Evolutionary conservation across 2,888 invertebrate genomes (phyloP).

Genomic region (Drosophila sordidula): DNA sequence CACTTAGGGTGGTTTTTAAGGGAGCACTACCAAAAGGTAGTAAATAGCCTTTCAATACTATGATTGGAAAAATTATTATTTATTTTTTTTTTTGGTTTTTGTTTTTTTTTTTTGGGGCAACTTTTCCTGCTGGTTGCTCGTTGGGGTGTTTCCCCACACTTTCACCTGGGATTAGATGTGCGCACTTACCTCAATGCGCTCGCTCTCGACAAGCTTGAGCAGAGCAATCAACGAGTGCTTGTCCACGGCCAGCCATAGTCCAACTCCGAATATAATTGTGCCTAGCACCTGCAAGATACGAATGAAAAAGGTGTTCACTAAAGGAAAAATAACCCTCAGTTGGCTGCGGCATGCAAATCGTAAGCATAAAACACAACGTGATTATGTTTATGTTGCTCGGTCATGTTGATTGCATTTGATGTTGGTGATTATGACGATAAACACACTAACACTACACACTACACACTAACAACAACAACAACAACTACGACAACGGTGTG

Average conservation of each 20-base stretch:
- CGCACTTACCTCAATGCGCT: slow-evolving; percentile 86
- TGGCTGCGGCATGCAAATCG: slow-evolving; percentile 44
- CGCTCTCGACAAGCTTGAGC: slow-evolving; percentile 87
- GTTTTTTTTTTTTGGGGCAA: neutral
- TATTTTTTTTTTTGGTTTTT: neutral
- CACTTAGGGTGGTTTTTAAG: slow-evolving; percentile 34
- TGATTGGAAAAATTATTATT: slow-evolving; percentile 11
- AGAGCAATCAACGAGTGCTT: slow-evolving; percentile 88
- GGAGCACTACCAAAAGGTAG: neutral
- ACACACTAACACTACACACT: slow-evolving; percentile 13
- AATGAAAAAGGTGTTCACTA: slow-evolving; percentile 10
- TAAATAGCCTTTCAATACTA: slow-evolving; percentile 18
- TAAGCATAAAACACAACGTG: slow-evolving; percentile 36
- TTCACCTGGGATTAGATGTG: slow-evolving; percentile 40
- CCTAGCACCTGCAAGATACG: slow-evolving; percentile 85
- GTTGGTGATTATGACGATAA: slow-evolving; percentile 53
- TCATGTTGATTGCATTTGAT: slow-evolving; percentile 71
- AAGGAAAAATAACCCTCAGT: slow-evolving; percentile 27
- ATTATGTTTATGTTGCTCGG: slow-evolving; percentile 65
- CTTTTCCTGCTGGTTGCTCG: neutral
- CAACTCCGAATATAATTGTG: slow-evolving; percentile 88
- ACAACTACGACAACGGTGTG: slow-evolving; percentile 11
- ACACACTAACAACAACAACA: slow-evolving; percentile 23
- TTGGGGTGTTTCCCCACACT: slow-evolving; percentile 42
- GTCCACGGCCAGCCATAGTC: slow-evolving; percentile 90